Conservation (phyloP, 2,797 vertebrate genomes). For the Rhynchonycteris naso region DNA sequence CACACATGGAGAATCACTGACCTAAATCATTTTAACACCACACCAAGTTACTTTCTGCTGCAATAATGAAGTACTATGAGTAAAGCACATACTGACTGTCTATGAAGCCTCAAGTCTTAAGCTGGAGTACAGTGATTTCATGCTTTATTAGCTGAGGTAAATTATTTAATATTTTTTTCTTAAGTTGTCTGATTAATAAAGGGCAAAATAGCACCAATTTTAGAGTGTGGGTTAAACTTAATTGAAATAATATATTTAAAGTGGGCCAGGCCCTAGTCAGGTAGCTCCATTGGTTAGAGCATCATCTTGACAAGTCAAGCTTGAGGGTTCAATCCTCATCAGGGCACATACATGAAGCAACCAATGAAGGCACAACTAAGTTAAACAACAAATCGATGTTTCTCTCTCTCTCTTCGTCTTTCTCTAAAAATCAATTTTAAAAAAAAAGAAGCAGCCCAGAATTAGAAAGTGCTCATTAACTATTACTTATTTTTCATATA, state of each 20-base stretch:
- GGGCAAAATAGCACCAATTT: not conserved
- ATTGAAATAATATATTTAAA: not conserved
- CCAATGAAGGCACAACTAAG: no score
- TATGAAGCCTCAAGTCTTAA: not conserved
- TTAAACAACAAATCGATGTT: no score
- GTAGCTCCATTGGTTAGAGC: no score
- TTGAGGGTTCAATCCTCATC: no score
- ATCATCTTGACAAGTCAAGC: no score
- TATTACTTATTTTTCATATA: not conserved
- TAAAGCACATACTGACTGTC: not conserved
- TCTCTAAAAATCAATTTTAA: no score
- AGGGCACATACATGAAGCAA: no score
- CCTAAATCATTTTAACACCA: not conserved
- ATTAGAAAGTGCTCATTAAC: not conserved
- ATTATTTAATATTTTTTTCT: not conserved
- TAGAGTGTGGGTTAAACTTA: not conserved
- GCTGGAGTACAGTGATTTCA: not conserved
- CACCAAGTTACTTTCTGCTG: not conserved
- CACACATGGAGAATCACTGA: not conserved
- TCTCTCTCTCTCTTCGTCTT: no score
- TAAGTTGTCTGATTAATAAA: not conserved
- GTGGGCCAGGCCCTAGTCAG: not conserved
- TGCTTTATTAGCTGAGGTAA: not conserved
- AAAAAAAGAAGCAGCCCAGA: not conserved
- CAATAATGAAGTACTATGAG: not conserved